Evolutionary conservation across 2,888 invertebrate genomes (phyloP).

Genomic region (Cordylochernes scorpioides): DNA sequence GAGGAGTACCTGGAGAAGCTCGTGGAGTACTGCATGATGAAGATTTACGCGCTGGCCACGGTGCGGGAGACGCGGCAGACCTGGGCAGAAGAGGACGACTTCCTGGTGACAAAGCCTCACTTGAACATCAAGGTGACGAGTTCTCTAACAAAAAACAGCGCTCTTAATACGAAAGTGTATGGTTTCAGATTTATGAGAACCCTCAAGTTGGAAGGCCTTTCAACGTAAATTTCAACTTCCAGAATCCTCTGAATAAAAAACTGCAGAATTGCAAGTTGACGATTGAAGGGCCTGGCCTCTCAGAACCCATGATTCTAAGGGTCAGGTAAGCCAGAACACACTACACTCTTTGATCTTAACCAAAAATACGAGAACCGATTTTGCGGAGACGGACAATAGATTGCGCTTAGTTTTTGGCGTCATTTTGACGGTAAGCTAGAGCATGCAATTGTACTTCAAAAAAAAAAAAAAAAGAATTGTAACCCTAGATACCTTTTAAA

Average conservation of each 20-base stretch:
- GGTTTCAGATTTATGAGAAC: constrained; percentile 27
- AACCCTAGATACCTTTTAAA: too few relatives aligned
- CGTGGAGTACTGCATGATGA: constrained; percentile 40
- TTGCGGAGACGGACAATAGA: too few relatives aligned
- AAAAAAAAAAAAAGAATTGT: too few relatives aligned
- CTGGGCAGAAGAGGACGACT: constrained; percentile 56
- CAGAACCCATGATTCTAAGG: constrained; percentile 25
- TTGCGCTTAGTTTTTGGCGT: too few relatives aligned
- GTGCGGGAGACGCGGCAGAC: constrained; percentile 52
- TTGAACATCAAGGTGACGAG: constrained; percentile 35
- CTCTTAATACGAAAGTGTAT: not conserved
- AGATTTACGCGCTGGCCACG: constrained; percentile 44
- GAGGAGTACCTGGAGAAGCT: constrained; percentile 40
- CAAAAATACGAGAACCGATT: too few relatives aligned
- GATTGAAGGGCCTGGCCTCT: constrained; percentile 39
- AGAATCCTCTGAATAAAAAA: constrained; percentile 35
- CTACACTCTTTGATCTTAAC: not conserved
- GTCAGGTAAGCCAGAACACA: constrained; percentile 4
- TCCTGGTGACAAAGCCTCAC: constrained; percentile 44
- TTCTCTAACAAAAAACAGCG: not conserved
- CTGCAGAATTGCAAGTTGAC: constrained; percentile 40
- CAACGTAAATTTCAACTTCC: constrained; percentile 33
- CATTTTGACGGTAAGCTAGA: too few relatives aligned
- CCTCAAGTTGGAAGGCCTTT: constrained; percentile 31
- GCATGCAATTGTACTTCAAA: too few relatives aligned